phyloP scores from a whole-genome alignment of 2,113 vertebrate genomes.

The Labeo rohita region DNA sequence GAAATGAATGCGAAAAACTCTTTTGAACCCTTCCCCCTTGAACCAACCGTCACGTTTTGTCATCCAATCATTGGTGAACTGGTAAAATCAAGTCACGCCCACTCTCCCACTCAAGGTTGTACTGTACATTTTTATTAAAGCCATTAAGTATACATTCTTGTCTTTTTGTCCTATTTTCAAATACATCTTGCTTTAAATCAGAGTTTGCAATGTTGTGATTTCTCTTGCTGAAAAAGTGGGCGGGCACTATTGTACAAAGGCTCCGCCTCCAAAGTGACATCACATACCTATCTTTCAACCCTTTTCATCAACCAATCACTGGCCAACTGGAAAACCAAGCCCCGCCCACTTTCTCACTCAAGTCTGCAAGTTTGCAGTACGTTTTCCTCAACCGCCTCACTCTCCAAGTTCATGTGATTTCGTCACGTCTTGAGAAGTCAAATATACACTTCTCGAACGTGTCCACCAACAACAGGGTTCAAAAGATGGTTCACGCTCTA shows the following conservation, averaged over 20 bases:
- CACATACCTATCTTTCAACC: no score
- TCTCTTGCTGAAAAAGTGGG: not conserved
- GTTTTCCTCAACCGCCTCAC: not conserved
- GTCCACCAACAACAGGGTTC: not conserved
- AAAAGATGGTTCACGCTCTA: not conserved
- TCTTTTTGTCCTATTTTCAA: no score
- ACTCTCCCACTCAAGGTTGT: no score
- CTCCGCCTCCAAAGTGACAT: no score
- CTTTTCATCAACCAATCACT: not conserved
- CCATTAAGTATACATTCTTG: no score
- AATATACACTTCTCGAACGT: not conserved
- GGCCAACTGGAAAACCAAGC: not conserved
- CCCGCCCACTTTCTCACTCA: not conserved
- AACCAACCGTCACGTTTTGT: not conserved
- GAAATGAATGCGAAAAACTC: not conserved
- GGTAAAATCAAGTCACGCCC: no score
- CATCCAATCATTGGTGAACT: not conserved
- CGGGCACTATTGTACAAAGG: not conserved
- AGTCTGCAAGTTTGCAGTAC: not conserved
- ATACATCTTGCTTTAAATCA: no score
- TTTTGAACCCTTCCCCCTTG: not conserved
- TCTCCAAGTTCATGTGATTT: not conserved
- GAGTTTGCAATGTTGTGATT: no score
- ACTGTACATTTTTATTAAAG: no score
- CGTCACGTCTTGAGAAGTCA: not conserved